These are phyloP conservation scores for Oxyruncus cristatus DNA, from an alignment of 2,113 vertebrate species.

Conservation along the genomic window DNA sequence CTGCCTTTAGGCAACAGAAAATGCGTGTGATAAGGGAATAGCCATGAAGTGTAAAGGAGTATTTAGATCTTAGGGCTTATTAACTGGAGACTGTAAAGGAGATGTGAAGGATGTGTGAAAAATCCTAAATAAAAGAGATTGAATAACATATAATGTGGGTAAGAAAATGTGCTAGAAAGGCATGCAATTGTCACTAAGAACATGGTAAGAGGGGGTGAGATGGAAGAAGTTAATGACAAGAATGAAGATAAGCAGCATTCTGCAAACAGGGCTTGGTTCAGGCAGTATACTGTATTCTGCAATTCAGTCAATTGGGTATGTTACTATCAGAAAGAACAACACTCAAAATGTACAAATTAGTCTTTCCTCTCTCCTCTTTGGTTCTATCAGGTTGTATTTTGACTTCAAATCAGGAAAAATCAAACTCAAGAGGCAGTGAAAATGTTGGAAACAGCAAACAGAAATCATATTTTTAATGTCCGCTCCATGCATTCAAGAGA, in stretches of 20 bases:
- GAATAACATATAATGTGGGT: constrained; percentile 39
- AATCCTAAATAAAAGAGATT: constrained; percentile 62
- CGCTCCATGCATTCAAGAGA: background rate
- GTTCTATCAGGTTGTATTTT: background rate
- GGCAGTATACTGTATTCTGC: background rate
- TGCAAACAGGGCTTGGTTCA: background rate
- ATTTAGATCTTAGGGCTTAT: constrained; percentile 60
- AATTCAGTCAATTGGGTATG: background rate
- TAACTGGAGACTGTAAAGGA: constrained; percentile 66
- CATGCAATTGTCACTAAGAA: constrained; percentile 46
- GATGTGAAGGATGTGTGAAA: constrained; percentile 71
- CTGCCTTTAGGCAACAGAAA: constrained; percentile 69
- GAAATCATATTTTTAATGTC: background rate
- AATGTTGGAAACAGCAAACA: background rate
- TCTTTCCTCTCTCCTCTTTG: background rate
- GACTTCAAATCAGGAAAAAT: background rate
- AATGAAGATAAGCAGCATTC: constrained; percentile 14
- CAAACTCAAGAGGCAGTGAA: background rate
- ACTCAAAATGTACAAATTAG: background rate
- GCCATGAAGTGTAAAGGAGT: constrained; percentile 61
- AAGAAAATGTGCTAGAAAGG: constrained; percentile 56
- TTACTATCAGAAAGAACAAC: background rate
- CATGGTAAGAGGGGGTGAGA: background rate
- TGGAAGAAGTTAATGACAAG: background rate
- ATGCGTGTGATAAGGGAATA: constrained; percentile 66